Conservation (phyloP, 64 coral and sea anemone species). For the Montipora efflorescens region DNA sequence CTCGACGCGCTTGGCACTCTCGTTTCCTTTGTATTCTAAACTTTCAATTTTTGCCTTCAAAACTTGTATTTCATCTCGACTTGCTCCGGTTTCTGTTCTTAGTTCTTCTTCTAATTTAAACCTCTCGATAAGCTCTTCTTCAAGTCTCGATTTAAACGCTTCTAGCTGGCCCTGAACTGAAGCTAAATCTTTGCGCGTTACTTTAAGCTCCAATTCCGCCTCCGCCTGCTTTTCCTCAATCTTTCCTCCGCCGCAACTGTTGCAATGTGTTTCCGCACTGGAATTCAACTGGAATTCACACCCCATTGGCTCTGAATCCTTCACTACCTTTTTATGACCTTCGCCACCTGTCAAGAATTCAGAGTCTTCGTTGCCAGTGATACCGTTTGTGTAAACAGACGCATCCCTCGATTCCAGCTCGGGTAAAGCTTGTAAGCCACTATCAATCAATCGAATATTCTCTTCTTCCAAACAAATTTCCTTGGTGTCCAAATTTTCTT, state of each 20-base stretch:
- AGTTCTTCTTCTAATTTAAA: conserved; percentile 74
- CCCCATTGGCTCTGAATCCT: neutral
- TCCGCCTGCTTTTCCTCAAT: conserved; percentile 32
- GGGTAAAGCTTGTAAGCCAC: neutral
- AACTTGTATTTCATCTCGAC: conserved; percentile 24
- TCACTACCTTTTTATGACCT: neutral
- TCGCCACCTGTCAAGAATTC: neutral
- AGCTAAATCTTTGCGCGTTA: conserved; percentile 49
- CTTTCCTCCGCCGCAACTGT: conserved; percentile 15
- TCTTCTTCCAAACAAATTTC: neutral
- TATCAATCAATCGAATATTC: neutral
- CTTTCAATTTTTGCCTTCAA: conserved; percentile 62
- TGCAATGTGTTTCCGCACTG: neutral
- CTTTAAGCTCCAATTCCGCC: conserved; percentile 48
- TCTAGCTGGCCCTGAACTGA: conserved; percentile 46
- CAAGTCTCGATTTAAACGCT: conserved; percentile 60
- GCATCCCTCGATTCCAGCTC: neutral
- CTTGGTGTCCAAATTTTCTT: neutral
- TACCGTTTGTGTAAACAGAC: neutral
- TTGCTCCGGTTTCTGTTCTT: conserved; percentile 17
- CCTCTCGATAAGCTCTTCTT: conserved; percentile 76
- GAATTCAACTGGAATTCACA: neutral
- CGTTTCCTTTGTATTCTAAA: conserved; percentile 50
- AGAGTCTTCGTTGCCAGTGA: neutral
- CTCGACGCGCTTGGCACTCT: conserved; percentile 23